Percentiles rank a stretch among this genome's conserved stretches.
Evolutionary conservation across 2,888 invertebrate species (phyloP).

Genomic region (Mechanitis messenoides): DNA sequence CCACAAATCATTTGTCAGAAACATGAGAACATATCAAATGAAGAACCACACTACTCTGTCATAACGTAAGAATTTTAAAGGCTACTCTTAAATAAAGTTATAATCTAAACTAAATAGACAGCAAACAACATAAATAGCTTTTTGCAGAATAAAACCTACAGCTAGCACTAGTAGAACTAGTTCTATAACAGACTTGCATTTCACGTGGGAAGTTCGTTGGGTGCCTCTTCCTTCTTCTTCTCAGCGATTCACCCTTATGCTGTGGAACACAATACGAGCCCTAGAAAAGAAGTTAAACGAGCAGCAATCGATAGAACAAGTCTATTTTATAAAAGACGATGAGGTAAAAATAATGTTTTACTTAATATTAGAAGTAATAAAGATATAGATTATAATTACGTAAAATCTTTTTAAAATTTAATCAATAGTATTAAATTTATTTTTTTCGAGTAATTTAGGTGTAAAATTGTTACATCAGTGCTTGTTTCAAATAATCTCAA

Average conservation of each 20-base stretch:
- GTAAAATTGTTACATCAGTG: too few species aligned
- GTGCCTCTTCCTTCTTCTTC: slow-evolving; percentile 35
- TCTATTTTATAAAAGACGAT: slow-evolving; percentile 47
- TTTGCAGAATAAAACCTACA: too few species aligned
- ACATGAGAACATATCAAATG: background rate
- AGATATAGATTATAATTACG: too few species aligned
- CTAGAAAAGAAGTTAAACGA: slow-evolving; percentile 46
- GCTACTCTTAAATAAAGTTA: background rate
- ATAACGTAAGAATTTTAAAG: slow-evolving; percentile 31
- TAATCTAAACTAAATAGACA: background rate
- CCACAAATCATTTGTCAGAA: slow-evolving; percentile 4
- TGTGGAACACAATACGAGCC: slow-evolving; percentile 46
- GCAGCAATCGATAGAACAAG: slow-evolving; percentile 23
- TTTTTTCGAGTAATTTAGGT: too few species aligned
- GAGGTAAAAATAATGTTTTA: slow-evolving; percentile 34
- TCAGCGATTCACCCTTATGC: slow-evolving; percentile 45
- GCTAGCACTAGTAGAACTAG: background rate
- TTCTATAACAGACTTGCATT: slow-evolving; percentile 33
- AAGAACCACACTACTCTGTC: background rate
- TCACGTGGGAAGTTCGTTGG: slow-evolving; percentile 50
- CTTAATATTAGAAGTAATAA: background rate
- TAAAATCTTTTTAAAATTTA: too few species aligned
- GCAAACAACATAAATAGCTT: too few species aligned
- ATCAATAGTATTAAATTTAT: background rate
- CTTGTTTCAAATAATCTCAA: too few species aligned